Evolutionary conservation across 2,113 vertebrate species (phyloP), one percentile per base, ranked within the genome.

Genomic region (Gasterosteus nipponicus): DNA sequence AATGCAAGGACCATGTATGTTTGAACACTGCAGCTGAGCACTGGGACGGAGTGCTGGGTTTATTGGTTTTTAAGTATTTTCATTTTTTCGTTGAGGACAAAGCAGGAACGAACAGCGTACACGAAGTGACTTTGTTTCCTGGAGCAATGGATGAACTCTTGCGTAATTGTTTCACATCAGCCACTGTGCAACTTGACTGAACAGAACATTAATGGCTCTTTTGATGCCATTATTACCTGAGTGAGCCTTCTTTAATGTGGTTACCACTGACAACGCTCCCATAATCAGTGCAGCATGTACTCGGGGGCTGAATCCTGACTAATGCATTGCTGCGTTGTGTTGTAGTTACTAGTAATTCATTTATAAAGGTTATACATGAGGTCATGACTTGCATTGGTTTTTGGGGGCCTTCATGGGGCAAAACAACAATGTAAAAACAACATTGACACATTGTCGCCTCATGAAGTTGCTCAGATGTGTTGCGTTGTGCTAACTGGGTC

Each of bases 61-160:
- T 42, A 54, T 61, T 73, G 68, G 73, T 68, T 44, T 41, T 11
- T 18, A 2, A 1, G 22, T 69, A 63, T 70, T 80, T 77, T 60
- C 63, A 47, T 42, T 53, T 22, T 54, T 29, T 58, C 63, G 38
- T 59, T 26, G 22, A 49, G 33, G 58, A 58, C 46, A 53, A 33
- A 59, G 33, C 65, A 68, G 16, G n/a, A 76, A 66, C 11, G 60
- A 69, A 53, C 59, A 66, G 53, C 1, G 8, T 3, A 35, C 53
- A 56, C 6, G 10, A 61, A 77, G 63, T 65, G 73, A 62, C 44
- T 63, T 63, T 73, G 70, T 73, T 69, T 60, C 60, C 68, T 5
- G 33, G 39, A 83, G 66, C 81, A 26, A 58, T 46, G 0, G 26
- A 35, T 57, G 63, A 64, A 78, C 65, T 57, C 70, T 41, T 3